phyloP scores from a whole-genome alignment of 2,888 invertebrate species.

The Atherix ibis region DNA sequence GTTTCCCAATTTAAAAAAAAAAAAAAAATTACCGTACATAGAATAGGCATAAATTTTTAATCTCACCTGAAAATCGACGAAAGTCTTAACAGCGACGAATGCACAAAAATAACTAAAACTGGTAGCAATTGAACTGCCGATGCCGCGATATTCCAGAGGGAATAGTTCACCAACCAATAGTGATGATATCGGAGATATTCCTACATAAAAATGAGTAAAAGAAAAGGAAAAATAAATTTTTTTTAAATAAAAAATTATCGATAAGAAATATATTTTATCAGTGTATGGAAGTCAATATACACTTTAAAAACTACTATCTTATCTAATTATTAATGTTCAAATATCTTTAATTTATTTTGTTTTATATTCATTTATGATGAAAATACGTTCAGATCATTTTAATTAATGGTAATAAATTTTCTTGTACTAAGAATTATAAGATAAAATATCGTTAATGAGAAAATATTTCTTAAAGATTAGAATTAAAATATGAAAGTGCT shows the following conservation, averaged over 20 bases:
- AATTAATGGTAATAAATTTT: too few species aligned
- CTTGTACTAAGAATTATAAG: too few species aligned
- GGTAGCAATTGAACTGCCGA: slow-evolving; percentile 74
- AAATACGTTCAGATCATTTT: too few species aligned
- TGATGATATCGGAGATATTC: slow-evolving; percentile 76
- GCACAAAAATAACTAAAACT: slow-evolving; percentile 77
- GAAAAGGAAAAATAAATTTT: neutral
- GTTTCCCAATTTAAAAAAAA: neutral
- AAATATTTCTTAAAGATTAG: too few species aligned
- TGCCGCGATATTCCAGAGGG: slow-evolving; percentile 67
- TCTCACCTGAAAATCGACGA: slow-evolving; percentile 54
- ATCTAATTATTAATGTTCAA: too few species aligned
- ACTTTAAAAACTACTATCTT: neutral
- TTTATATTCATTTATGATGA: too few species aligned
- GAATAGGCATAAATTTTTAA: neutral
- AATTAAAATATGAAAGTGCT: too few species aligned
- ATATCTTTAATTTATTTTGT: too few species aligned
- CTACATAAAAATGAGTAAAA: slow-evolving; percentile 5
- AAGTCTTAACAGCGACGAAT: slow-evolving; percentile 73
- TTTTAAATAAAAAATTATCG: neutral
- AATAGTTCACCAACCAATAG: slow-evolving; percentile 69
- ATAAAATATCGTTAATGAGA: too few species aligned
- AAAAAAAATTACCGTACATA: neutral
- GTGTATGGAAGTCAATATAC: neutral
- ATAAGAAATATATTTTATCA: neutral